Base-by-base conservation (phyloP, 2,888 invertebrate genomes). In the Drosophila kambysellisi region DNA sequence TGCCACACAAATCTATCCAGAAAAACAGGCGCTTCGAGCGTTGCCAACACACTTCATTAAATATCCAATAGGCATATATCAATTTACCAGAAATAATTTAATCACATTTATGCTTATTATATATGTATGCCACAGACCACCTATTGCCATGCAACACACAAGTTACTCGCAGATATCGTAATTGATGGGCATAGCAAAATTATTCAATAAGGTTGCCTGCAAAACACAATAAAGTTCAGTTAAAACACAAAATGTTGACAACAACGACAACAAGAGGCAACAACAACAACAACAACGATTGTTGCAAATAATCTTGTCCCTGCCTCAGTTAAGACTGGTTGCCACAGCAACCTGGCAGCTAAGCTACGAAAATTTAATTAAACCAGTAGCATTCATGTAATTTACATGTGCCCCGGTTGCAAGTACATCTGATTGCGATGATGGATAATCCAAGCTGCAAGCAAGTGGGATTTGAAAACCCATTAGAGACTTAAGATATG, bases 11-110 rank as follows among this genome's bases (percentile, higher is more conserved):
- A 39, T 12, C 15, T 15, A 12, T 39, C 39, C 29, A 35, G 29
- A 51, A 56, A 58, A 71, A 48, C 65, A 57, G 70, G 59, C 41
- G 39, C 59, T 51, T 58, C 46, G 60, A 73, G 65, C 62, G 56
- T 63, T 74, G 70, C 56, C 66, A 70, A 56, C 50, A 65, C 62
- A 75, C 68, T 77, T 75, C 77, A 86, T 83, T 86, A 60, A 74
- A 69, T 80, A 73, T 71, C 74, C 57, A 79, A 61, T 58, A n/a
- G 56, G 58, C 63, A 81, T 71, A 82, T 76, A 81, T 74, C 77
- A 67, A 81, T 74, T 81, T 77, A 74, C 50, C 63, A 74, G 66
- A 69, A 70, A 81, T 85, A 74, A 81, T 74, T 82, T 66, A 81
- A 79, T 81, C 68, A 63, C 70, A 83, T 75, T 75, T 63, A 57